phyloP scores from a whole-genome alignment of 2,888 invertebrate species.

The Pachliopta kotzebuea region DNA sequence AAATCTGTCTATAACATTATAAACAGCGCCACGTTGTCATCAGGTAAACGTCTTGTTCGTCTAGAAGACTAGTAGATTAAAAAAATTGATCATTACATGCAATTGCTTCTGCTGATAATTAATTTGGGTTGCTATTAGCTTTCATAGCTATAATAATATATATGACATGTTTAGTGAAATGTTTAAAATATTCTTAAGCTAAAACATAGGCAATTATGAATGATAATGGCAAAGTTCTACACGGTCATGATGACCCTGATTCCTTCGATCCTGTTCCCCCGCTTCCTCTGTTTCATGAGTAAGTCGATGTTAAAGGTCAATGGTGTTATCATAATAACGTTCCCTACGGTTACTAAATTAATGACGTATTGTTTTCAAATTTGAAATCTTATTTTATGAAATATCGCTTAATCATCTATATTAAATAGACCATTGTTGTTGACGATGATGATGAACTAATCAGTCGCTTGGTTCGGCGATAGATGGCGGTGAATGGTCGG shows the following conservation, averaged over 20 bases:
- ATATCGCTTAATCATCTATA: constrained; percentile 20
- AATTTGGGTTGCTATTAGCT: too few relatives aligned
- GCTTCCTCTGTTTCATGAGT: constrained; percentile 7
- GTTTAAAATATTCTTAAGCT: too few relatives aligned
- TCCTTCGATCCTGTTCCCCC: constrained; percentile 8
- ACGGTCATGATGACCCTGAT: constrained; percentile 5
- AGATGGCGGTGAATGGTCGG: constrained; percentile 27
- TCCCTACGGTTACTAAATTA: constrained; percentile 11
- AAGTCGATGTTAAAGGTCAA: constrained; percentile 22
- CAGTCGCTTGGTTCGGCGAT: constrained; percentile 14
- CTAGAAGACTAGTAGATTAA: too few relatives aligned
- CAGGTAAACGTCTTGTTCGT: too few relatives aligned
- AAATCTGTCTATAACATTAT: too few relatives aligned
- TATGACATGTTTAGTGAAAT: too few relatives aligned
- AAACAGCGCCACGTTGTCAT: too few relatives aligned
- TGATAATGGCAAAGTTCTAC: not conserved
- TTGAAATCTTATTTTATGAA: constrained; percentile 4
- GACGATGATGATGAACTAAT: constrained; percentile 11
- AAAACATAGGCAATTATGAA: not conserved
- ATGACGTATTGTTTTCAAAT: constrained; percentile 13
- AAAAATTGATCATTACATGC: too few relatives aligned
- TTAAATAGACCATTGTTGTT: constrained; percentile 25
- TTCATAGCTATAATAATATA: too few relatives aligned
- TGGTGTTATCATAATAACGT: constrained; percentile 16
- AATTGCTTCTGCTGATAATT: too few relatives aligned